These are phyloP conservation scores for Macquaria ambigua DNA, from an alignment of 2,113 vertebrate genomes.

Conservation along the genomic window DNA sequence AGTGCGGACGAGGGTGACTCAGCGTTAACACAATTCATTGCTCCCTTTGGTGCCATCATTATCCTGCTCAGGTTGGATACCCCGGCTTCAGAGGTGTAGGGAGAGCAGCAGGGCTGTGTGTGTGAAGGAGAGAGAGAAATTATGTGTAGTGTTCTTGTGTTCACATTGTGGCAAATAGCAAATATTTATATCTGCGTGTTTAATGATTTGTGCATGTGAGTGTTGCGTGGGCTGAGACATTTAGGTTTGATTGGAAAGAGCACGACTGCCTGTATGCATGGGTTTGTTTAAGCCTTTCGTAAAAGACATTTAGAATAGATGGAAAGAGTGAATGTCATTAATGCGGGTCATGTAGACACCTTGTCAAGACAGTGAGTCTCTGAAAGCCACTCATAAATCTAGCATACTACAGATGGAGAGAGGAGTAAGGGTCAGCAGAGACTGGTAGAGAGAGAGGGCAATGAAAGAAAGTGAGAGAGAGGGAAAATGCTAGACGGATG, in stretches of 20 bases:
- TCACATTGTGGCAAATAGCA: slow-evolving; percentile 4
- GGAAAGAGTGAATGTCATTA: slow-evolving; percentile 43
- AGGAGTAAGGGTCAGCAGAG: slow-evolving; percentile 49
- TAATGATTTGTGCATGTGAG: slow-evolving; percentile 8
- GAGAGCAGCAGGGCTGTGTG: slow-evolving; percentile 4
- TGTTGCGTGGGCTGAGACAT: background rate
- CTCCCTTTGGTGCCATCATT: slow-evolving; percentile 46
- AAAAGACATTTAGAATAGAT: background rate
- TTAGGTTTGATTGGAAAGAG: background rate
- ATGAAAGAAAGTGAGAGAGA: background rate
- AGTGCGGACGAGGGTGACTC: slow-evolving; percentile 44
- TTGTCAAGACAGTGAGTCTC: slow-evolving; percentile 26
- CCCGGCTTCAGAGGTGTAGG: background rate
- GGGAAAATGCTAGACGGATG: slow-evolving; percentile 35
- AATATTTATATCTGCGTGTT: background rate
- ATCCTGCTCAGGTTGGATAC: slow-evolving; percentile 11
- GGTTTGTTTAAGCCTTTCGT: slow-evolving; percentile 31
- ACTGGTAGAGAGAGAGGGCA: slow-evolving; percentile 20
- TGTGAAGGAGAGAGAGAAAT: background rate
- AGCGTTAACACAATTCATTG: slow-evolving; percentile 15
- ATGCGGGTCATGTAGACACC: slow-evolving; percentile 48
- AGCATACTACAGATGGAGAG: slow-evolving; percentile 23
- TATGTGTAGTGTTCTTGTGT: background rate
- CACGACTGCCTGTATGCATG: background rate
- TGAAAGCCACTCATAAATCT: slow-evolving; percentile 66